Base-by-base conservation (phyloP, 2,113 vertebrate species). In the Heterotilapia buettikoferi region DNA sequence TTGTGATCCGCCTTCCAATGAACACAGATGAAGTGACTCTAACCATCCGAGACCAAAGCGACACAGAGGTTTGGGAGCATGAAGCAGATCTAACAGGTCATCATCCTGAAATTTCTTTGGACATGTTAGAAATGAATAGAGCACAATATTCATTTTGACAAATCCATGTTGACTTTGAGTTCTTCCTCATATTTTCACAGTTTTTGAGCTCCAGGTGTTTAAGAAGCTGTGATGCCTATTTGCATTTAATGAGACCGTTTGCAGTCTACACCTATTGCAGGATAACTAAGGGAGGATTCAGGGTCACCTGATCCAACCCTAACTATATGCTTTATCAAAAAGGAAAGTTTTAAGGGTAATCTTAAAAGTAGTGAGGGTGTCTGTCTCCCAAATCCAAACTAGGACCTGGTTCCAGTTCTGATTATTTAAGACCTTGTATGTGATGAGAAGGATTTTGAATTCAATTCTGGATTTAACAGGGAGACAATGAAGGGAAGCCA, bases 401-500 rank as follows among this genome's bases (percentile, higher is more conserved):
- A 13, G 53, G 53, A 56, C 11, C 53, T 56, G 1, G 53, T 56
- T 24, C 53, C 53, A 56, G 21, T 56, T 24, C 53, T 56, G n/a
- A n/a, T n/a, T n/a, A n/a, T n/a, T n/a, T n/a, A n/a, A n/a, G 53
- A 54, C 53, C 0, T 54, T 54, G 2, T 56, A 24, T 24, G 53
- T 56, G 53, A 24, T 2, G 53, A 56, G 53, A 1, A 56, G 53
- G 1, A 56, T 56, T 56, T 56, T 56, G 11, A 56, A 24, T 56
- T 56, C 21, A 7, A 56, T 56, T 56, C 53, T 56, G 11, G 11
- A 56, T 56, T 1, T 13, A 24, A 56, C 53, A 56, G 53, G 0
- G 0, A 54, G n/a, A 0, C 53, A 56, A 1, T 13, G 53, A 56
- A 56, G 53, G 21, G 21, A 56, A 56, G 53, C 53, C 53, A 56